Conservation (phyloP, 2,888 invertebrate species). For the Phymatocera aterrima region DNA sequence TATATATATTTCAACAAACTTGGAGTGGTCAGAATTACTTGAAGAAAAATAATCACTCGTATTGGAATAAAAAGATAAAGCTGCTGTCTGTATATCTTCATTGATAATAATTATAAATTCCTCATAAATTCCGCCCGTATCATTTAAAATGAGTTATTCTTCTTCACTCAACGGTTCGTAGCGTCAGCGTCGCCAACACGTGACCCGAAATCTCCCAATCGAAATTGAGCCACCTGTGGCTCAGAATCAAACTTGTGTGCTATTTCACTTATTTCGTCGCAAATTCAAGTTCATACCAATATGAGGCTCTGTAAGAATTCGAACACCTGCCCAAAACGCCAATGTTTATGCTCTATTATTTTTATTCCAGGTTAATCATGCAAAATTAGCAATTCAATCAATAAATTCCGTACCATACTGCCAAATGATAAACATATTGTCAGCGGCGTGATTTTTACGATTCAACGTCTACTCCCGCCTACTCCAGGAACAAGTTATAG, state of each 20-base stretch:
- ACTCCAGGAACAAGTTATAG: constrained; percentile 8
- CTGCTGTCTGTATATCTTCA: neutral
- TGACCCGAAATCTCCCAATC: neutral
- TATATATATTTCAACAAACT: neutral
- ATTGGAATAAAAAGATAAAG: neutral
- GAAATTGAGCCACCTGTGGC: neutral
- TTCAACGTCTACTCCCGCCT: neutral
- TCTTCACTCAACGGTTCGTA: neutral
- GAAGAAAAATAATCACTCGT: neutral
- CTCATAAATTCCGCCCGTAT: too few relatives aligned
- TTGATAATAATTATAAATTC: too few relatives aligned
- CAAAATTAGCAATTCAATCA: neutral
- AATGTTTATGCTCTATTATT: neutral
- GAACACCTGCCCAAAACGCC: neutral
- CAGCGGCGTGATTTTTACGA: neutral
- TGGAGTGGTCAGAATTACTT: too few relatives aligned
- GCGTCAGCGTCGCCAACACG: neutral
- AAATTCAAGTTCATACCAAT: neutral
- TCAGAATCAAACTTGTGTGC: neutral
- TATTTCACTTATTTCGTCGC: neutral
- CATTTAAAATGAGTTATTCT: neutral
- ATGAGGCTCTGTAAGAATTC: neutral
- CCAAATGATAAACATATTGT: neutral
- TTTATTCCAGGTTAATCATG: neutral
- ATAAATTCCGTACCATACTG: neutral